Conservation (phyloP, 2,888 invertebrate species). For the Lithophane socia region DNA sequence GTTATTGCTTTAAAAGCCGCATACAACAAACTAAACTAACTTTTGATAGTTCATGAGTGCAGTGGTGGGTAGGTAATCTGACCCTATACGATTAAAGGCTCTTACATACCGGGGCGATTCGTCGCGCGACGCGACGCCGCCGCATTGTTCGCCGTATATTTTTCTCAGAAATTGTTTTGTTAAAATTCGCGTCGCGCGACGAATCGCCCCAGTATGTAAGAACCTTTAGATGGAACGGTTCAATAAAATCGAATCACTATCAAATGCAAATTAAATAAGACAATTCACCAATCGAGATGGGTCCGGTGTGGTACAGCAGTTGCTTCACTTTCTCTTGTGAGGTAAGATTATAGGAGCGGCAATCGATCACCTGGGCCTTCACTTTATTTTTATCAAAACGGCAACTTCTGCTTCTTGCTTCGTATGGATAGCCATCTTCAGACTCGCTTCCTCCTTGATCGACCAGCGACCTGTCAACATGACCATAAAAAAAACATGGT, state of each 20-base stretch:
- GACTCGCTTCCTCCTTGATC: constrained; percentile 46
- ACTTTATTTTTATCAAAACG: constrained; percentile 33
- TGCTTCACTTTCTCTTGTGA: constrained; percentile 82
- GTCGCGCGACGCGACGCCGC: no score
- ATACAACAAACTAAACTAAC: neutral
- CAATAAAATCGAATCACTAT: neutral
- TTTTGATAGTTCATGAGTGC: neutral
- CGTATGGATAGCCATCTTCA: constrained; percentile 66
- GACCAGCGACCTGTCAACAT: constrained; percentile 40
- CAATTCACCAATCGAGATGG: constrained; percentile 39
- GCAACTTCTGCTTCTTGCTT: neutral
- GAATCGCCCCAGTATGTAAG: no score
- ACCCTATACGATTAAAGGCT: neutral
- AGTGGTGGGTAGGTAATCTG: neutral
- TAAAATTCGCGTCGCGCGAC: no score
- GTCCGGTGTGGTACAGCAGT: constrained; percentile 39
- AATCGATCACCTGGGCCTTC: constrained; percentile 20
- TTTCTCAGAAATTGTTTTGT: no score
- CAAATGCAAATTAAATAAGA: neutral
- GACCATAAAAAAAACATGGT: neutral
- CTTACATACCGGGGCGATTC: no score
- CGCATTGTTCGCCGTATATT: no score
- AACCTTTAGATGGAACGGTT: neutral
- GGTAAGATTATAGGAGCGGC: constrained; percentile 22
- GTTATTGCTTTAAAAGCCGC: neutral